Base-by-base conservation (phyloP, 2,113 vertebrate species). In the Cheilinus undulatus region DNA sequence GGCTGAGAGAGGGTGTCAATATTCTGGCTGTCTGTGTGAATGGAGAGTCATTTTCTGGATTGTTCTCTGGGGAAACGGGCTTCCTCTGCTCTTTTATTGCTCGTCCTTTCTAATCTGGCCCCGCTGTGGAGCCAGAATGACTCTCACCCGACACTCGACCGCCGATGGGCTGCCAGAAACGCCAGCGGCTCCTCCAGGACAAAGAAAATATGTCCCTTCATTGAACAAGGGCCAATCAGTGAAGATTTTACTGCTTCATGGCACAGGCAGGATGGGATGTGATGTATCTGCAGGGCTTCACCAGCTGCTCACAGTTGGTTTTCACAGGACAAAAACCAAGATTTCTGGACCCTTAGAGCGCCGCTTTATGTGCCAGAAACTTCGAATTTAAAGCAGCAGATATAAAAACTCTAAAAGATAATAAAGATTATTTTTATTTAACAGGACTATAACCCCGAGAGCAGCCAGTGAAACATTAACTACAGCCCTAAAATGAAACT, bases 11-110 rank as follows among this genome's bases (percentile, higher is more conserved):
- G 50, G 9, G 43, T 48, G 28, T 78, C 69, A 63, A 46, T 69
- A 40, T 26, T 65, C 59, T 42, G 24, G 17, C 23, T 38, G 57
- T 73, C 52, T 42, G 34, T 40, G 38, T 66, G 59, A 80, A 61
- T 48, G 12, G 46, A 34, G 46, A 34, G 17, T 61, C 5, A 58
- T 73, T 58, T 52, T 58, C 30, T 42, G 26, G 63, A 77, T 73
- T 65, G 77, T 80, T 69, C 76, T 54, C 62, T 2, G 32, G 59
- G 58, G 56, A 68, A 67, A 52, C 54, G 48, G 3, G 17, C 58
- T 66, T 77, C 56, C 27, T 57, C 14, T 57, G 48, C 59, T 65
- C 59, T 61, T 84, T 73, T 40, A 58, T 56, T 13, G 36, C 45
- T 6, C 13, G 8, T 54, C 69, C 13, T 69, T 74, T 71, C 38